phyloP scores from a whole-genome alignment of 1,140 invertebrate species.

The Cherax quadricarinatus region DNA sequence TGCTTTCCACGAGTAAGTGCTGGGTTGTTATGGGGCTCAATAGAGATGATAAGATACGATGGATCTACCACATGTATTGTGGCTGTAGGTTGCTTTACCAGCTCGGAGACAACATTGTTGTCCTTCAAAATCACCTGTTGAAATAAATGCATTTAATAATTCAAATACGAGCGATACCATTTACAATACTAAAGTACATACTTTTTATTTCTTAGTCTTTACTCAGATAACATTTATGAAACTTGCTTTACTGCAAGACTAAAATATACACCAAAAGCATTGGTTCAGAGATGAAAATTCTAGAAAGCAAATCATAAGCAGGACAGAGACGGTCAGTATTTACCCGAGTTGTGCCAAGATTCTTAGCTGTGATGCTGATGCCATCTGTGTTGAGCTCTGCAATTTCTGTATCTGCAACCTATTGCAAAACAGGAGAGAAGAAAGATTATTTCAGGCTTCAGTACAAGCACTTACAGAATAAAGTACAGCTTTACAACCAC shows the following conservation, averaged over 20 bases:
- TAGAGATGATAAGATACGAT: slow-evolving; percentile 80
- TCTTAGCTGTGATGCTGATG: slow-evolving; percentile 70
- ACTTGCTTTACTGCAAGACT: no score
- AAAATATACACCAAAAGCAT: no score
- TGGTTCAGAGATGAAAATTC: no score
- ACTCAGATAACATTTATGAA: no score
- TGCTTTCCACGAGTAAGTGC: slow-evolving; percentile 82
- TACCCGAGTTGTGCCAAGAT: slow-evolving; percentile 58
- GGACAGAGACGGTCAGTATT: background rate
- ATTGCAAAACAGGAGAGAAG: slow-evolving; percentile 34
- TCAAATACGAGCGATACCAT: no score
- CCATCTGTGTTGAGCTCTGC: slow-evolving; percentile 78
- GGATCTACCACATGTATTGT: slow-evolving; percentile 78
- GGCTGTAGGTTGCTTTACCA: slow-evolving; percentile 76
- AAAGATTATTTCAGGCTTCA: background rate
- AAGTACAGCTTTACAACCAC: background rate
- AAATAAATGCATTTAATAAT: background rate
- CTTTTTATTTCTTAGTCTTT: no score
- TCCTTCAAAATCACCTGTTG: slow-evolving; percentile 73
- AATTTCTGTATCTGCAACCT: slow-evolving; percentile 81
- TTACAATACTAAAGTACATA: no score
- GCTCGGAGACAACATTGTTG: slow-evolving; percentile 75
- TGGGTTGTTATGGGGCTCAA: slow-evolving; percentile 86
- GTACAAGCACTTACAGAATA: background rate
- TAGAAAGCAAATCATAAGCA: no score